Percentiles rank a stretch among this genome's conserved stretches.
These are phyloP conservation scores for Calyptomena viridis DNA, from an alignment of 2,113 vertebrate species.

Conservation along the genomic window DNA sequence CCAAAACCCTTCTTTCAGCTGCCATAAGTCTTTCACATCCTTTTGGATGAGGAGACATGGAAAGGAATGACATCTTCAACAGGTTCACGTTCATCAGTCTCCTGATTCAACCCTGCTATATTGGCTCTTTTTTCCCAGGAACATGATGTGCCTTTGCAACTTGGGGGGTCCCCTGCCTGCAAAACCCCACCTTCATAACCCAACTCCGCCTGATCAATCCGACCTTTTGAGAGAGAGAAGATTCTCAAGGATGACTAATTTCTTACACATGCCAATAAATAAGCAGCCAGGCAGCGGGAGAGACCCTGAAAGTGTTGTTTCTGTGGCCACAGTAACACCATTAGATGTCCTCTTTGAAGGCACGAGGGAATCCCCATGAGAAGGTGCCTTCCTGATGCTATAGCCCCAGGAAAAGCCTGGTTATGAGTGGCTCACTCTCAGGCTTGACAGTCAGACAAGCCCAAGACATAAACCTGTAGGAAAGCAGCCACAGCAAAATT, in stretches of 20 bases:
- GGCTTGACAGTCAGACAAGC: neutral
- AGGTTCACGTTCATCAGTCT: neutral
- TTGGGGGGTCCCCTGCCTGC: neutral
- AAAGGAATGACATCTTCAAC: neutral
- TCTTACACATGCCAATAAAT: neutral
- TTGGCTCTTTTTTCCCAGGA: neutral
- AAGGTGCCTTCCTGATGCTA: neutral
- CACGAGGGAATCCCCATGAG: slow-evolving; percentile 13
- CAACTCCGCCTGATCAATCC: neutral
- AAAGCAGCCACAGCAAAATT: slow-evolving; percentile 26
- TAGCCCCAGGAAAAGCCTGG: neutral
- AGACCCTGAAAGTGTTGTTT: neutral
- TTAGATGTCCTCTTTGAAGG: neutral
- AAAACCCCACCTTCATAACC: neutral
- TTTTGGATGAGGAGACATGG: neutral
- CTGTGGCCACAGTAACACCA: neutral
- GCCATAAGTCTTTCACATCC: neutral
- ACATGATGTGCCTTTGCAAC: accelerated
- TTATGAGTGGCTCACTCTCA: neutral
- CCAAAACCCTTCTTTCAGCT: neutral
- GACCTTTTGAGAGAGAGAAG: neutral
- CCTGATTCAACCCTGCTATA: accelerated
- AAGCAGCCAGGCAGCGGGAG: neutral
- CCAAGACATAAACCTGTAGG: neutral
- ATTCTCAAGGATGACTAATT: neutral